Evolutionary conservation across 2,888 invertebrate genomes (phyloP).

Genomic region (Epirrhoe tristata): DNA sequence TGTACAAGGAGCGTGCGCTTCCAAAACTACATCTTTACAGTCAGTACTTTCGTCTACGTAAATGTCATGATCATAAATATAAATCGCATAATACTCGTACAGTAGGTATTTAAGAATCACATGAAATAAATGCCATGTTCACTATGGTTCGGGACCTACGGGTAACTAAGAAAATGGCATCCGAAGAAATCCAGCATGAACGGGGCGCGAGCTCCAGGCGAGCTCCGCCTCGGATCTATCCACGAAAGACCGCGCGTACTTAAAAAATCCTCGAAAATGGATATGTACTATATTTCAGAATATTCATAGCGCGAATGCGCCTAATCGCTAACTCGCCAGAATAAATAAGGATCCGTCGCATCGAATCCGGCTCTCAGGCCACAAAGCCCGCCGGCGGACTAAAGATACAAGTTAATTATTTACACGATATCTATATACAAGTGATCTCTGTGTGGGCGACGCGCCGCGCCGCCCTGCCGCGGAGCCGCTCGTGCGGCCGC

Average conservation of each 20-base stretch:
- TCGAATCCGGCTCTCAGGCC: slow-evolving; percentile 46
- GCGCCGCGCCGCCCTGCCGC: slow-evolving; percentile 61
- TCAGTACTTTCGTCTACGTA: slow-evolving; percentile 73
- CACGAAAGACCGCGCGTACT: slow-evolving; percentile 35
- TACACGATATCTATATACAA: slow-evolving; percentile 79
- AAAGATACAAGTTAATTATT: slow-evolving; percentile 68
- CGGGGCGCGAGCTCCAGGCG: slow-evolving; percentile 51
- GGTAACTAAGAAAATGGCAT: slow-evolving; percentile 85
- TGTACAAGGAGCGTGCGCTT: slow-evolving; percentile 69
- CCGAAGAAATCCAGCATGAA: slow-evolving; percentile 67
- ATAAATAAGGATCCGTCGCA: slow-evolving; percentile 49
- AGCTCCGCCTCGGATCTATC: slow-evolving; percentile 57
- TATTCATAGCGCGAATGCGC: slow-evolving; percentile 56
- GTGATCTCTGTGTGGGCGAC: slow-evolving; percentile 62
- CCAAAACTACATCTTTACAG: slow-evolving; percentile 72
- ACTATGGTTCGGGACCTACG: slow-evolving; percentile 80
- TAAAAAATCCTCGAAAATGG: slow-evolving; percentile 66
- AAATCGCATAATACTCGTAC: slow-evolving; percentile 77
- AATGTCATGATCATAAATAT: slow-evolving; percentile 75
- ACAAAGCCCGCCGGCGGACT: slow-evolving; percentile 51
- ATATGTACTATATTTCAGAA: slow-evolving; percentile 67
- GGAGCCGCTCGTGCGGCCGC: slow-evolving; percentile 69
- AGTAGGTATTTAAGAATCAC: slow-evolving; percentile 73
- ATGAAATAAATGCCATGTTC: slow-evolving; percentile 83
- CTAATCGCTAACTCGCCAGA: slow-evolving; percentile 40